phyloP scores from a whole-genome alignment of 2,113 vertebrate species.

The Plectropomus leopardus region DNA sequence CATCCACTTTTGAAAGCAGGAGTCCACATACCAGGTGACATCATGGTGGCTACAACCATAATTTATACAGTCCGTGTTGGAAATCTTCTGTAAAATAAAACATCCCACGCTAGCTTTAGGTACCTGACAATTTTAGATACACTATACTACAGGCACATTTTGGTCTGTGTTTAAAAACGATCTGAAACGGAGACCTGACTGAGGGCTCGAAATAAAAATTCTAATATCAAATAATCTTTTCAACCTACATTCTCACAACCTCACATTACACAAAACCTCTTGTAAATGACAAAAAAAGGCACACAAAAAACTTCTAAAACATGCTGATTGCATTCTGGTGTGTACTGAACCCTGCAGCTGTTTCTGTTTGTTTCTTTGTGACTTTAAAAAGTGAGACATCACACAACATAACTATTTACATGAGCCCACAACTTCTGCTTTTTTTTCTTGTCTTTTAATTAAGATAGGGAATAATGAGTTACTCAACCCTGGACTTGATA shows the following conservation, averaged over 20 bases:
- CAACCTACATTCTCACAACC: not conserved
- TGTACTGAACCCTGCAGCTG: not conserved
- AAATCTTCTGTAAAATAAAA: not conserved
- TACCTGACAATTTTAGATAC: not conserved
- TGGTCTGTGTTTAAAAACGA: not conserved
- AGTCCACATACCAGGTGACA: no score
- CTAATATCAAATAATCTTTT: not conserved
- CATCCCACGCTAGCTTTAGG: not conserved
- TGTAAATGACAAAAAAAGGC: not conserved
- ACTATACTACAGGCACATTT: no score
- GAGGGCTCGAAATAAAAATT: no score
- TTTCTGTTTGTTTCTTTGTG: not conserved
- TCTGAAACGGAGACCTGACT: no score
- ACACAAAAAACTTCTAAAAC: not conserved
- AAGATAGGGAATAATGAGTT: not conserved
- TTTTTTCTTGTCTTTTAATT: not conserved
- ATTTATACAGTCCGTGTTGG: no score
- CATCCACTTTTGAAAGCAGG: no score
- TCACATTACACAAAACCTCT: no score
- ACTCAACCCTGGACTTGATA: conserved; percentile 1
- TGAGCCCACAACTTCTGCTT: not conserved
- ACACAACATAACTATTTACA: not conserved
- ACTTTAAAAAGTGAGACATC: not conserved
- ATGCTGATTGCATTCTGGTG: not conserved
- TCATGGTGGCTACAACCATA: no score